Percentiles rank a stretch among this genome's conserved stretches.
phyloP scores from a whole-genome alignment of 2,888 invertebrate genomes.

The Andrena minutula region DNA sequence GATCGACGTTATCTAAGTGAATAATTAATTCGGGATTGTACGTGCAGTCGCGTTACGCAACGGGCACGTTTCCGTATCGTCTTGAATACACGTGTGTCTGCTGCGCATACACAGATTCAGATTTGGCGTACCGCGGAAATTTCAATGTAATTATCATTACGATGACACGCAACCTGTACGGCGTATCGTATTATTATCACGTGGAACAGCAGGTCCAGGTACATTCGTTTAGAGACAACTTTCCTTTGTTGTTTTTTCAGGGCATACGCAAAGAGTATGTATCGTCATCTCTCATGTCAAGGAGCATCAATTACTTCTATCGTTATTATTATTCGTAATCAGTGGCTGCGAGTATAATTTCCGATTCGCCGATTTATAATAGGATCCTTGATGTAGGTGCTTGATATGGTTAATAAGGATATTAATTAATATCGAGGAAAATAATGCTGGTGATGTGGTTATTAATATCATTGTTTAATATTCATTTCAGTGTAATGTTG shows the following conservation, averaged over 20 bases:
- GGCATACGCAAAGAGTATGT: too few relatives aligned
- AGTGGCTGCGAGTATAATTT: neutral
- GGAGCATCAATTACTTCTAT: neutral
- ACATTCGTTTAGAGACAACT: too few relatives aligned
- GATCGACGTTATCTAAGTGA: conserved; percentile 75
- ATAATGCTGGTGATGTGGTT: neutral
- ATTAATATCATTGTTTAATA: neutral
- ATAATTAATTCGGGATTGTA: conserved; percentile 74
- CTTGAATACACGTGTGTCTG: conserved; percentile 56
- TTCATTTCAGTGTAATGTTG: neutral
- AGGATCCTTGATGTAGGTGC: neutral
- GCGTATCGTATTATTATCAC: neutral
- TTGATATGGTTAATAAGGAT: neutral
- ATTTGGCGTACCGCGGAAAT: conserved; percentile 40
- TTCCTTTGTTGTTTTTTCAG: too few relatives aligned
- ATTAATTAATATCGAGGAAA: neutral
- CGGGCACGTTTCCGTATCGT: conserved; percentile 54
- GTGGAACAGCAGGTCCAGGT: neutral
- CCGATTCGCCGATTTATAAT: neutral
- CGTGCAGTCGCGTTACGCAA: conserved; percentile 64
- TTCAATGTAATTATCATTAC: conserved; percentile 44
- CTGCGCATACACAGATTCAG: conserved; percentile 37
- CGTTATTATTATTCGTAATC: neutral
- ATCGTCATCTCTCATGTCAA: neutral
- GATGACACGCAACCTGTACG: conserved; percentile 6